Evolutionary conservation across 2,888 invertebrate species (phyloP), one percentile per base, ranked within the genome.

Genomic region (Pheosia tremula): DNA sequence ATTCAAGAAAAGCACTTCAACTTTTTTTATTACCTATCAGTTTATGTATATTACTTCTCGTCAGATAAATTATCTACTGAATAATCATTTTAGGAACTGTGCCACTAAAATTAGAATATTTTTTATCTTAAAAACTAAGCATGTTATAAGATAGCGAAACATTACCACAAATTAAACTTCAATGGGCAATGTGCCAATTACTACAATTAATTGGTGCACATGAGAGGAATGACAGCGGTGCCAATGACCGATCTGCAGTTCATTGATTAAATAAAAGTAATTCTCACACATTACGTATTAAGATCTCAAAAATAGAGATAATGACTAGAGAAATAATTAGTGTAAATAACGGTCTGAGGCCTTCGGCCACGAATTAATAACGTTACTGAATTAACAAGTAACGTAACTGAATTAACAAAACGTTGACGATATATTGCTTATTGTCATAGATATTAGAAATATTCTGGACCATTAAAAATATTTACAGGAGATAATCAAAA

Each of bases 171-270:
- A 86, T 87, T 78, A 77, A 72, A 77, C 79, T 73, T 71, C 71
- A 76, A 80, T 80, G 85, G 89, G 89, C 86, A 76, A 47, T 39
- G 68, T 76, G 84, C 85, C 88, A 89, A 84, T 81, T 75, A 74
- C 68, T 66, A 76, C 78, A 82, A 85, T 84, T 84, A 84, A 85
- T 82, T 64, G 72, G 63, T 73, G 71, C 70, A 75, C 60, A 67
- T 68, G 69, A 73, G 68, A 77, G 69, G 58, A 66, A 72, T 75
- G 57, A 72, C 75, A 64, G 61, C 60, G 71, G 75, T 79, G 87
- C 70, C 83, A 81, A 74, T 79, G 84, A 84, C 82, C 83, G 79
- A 74, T 74, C 76, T 71, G 77, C 63, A 53, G 53, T 71, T 71
- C 64, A 74, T 67, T 71, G 74, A 71, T 53, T 53, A 53, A 37